phyloP scores from a whole-genome alignment of 1,140 invertebrate genomes.

The Drosophila kurseongensis region DNA sequence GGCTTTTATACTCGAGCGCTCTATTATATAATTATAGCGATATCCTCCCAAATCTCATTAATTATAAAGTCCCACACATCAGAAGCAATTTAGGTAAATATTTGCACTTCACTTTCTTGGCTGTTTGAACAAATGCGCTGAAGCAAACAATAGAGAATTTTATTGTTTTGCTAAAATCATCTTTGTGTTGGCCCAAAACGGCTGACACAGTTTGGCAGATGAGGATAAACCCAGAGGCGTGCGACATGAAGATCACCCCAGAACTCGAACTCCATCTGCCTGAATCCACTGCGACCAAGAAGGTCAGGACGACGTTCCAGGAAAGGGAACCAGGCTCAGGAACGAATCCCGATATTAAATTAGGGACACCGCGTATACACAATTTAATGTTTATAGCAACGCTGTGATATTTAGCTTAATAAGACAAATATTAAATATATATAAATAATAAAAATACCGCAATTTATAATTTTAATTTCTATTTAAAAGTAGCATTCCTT shows the following conservation, averaged over 20 bases:
- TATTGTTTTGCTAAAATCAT: not conserved
- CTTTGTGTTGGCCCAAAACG: not conserved
- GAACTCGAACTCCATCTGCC: not conserved
- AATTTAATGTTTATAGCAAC: too few relatives aligned
- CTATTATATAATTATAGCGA: not conserved
- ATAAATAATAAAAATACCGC: too few relatives aligned
- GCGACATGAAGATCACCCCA: too few relatives aligned
- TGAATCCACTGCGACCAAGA: too few relatives aligned
- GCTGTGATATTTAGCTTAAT: too few relatives aligned
- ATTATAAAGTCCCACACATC: not conserved
- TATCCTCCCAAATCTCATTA: not conserved
- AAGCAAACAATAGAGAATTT: not conserved
- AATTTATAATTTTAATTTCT: too few relatives aligned
- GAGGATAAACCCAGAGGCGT: not conserved
- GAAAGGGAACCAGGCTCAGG: too few relatives aligned
- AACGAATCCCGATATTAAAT: too few relatives aligned
- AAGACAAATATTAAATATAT: too few relatives aligned
- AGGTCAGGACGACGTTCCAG: too few relatives aligned
- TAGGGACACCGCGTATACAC: too few relatives aligned
- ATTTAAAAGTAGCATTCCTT: too few relatives aligned
- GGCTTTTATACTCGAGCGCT: not conserved
- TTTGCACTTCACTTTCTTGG: not conserved
- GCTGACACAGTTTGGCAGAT: not conserved
- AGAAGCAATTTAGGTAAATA: not conserved
- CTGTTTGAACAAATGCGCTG: constrained; percentile 8